Conservation (phyloP, 2,888 invertebrate genomes). For the Actias luna region DNA sequence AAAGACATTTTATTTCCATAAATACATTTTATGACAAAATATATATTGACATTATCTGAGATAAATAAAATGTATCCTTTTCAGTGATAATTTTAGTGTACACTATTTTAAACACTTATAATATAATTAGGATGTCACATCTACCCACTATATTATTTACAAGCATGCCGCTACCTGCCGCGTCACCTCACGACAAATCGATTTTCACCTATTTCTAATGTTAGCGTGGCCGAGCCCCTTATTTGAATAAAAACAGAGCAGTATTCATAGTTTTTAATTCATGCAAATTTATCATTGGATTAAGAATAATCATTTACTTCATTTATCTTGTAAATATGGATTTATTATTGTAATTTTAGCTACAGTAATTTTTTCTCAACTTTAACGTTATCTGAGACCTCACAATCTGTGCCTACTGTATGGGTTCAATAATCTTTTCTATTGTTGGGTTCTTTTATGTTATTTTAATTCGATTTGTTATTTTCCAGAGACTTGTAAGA, state of each 20-base stretch:
- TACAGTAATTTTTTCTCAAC: no score
- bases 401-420: no score
- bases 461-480: no score
- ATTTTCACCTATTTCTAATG: slow-evolving; percentile 37
- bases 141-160: slow-evolving; percentile 18
- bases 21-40: no score
- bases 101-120: neutral
- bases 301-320: no score
- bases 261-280: slow-evolving; percentile 1
- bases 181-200: slow-evolving; percentile 35
- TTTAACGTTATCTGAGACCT: no score
- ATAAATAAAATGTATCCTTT: neutral
- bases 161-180: slow-evolving; percentile 16
- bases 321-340: no score
- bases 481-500: no score
- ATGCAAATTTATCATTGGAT: neutral
- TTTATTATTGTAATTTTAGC: no score
- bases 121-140: slow-evolving; percentile 5
- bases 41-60: neutral
- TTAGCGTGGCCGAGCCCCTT: slow-evolving; percentile 31
- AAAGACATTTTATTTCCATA: no score
- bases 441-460: no score
- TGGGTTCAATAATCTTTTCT: no score
- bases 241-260: slow-evolving; percentile 28
- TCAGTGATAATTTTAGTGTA: neutral